Evolutionary conservation across 2,888 invertebrate species (phyloP).

Genomic region (Helleia helle): DNA sequence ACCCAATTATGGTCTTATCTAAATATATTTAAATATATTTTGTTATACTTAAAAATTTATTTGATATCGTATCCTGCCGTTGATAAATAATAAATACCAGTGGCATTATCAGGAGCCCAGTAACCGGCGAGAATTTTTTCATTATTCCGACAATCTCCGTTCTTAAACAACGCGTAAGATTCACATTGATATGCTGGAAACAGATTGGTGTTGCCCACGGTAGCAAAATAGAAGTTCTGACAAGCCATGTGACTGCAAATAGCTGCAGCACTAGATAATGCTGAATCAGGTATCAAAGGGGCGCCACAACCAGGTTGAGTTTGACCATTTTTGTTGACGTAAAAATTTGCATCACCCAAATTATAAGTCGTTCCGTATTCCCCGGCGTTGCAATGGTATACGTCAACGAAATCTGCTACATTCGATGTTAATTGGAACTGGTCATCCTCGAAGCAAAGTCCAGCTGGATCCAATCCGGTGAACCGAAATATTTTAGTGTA

Average conservation of each 20-base stretch:
- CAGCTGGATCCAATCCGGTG: slow-evolving; percentile 59
- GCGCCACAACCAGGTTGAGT: slow-evolving; percentile 70
- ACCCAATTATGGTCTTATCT: no score
- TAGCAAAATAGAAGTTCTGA: slow-evolving; percentile 45
- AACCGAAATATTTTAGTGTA: slow-evolving; percentile 42
- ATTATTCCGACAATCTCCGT: slow-evolving; percentile 36
- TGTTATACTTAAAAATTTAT: no score
- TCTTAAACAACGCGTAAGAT: slow-evolving; percentile 40
- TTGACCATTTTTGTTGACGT: slow-evolving; percentile 71
- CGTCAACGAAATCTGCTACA: slow-evolving; percentile 75
- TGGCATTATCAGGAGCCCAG: slow-evolving; percentile 51
- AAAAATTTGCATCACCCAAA: slow-evolving; percentile 73
- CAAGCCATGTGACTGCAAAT: slow-evolving; percentile 55
- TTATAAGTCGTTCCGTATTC: slow-evolving; percentile 60
- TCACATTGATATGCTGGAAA: slow-evolving; percentile 49
- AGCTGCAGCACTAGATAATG: slow-evolving; percentile 49
- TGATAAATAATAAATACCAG: slow-evolving; percentile 51
- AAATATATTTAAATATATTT: no score
- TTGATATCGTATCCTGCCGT: no score
- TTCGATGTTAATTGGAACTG: slow-evolving; percentile 63
- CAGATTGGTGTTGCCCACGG: slow-evolving; percentile 41
- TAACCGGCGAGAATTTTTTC: slow-evolving; percentile 46
- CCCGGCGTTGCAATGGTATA: slow-evolving; percentile 75
- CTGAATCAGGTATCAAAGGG: slow-evolving; percentile 44
- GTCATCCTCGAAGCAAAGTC: slow-evolving; percentile 54